Percentiles rank a stretch among this genome's conserved stretches.
phyloP scores from a whole-genome alignment of 2,888 invertebrate species.

The Archips xylosteana region DNA sequence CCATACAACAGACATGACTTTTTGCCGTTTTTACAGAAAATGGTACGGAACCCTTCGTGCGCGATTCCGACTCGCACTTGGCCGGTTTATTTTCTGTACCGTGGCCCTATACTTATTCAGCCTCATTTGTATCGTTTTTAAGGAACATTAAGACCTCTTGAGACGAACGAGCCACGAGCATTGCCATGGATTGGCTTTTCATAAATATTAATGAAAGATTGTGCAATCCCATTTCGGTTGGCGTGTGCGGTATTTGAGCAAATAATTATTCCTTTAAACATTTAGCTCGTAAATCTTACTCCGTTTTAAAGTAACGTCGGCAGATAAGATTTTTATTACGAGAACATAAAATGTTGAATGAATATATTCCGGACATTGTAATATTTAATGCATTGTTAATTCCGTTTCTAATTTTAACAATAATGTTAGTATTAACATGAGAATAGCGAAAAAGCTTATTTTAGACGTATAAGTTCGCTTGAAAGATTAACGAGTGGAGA shows the following conservation, averaged over 20 bases:
- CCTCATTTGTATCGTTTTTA: not conserved
- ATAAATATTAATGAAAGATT: conserved; percentile 46
- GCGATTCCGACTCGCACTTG: too few relatives aligned
- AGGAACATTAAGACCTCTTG: not conserved
- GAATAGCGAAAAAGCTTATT: conserved; percentile 6
- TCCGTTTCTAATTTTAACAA: conserved; percentile 19
- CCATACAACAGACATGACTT: too few relatives aligned
- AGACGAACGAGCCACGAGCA: conserved; percentile 48
- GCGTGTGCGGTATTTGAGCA: conserved; percentile 51
- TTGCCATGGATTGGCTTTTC: conserved; percentile 54
- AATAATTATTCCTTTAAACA: conserved; percentile 52
- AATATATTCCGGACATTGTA: conserved; percentile 16
- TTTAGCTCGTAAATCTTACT: conserved; percentile 55
- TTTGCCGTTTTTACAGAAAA: too few relatives aligned
- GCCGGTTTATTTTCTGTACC: too few relatives aligned
- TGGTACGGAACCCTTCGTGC: too few relatives aligned
- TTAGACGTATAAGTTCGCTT: conserved; percentile 7
- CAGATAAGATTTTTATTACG: conserved; percentile 43
- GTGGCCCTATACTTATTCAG: too few relatives aligned
- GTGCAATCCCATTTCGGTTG: conserved; percentile 50
- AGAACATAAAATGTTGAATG: conserved; percentile 7
- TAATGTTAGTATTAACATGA: conserved; percentile 20
- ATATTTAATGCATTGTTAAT: conserved; percentile 8
- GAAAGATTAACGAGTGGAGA: conserved; percentile 27
- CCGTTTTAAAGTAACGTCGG: conserved; percentile 52